Base-by-base conservation (phyloP, 2,888 invertebrate species). In the Ligdia adustata region DNA sequence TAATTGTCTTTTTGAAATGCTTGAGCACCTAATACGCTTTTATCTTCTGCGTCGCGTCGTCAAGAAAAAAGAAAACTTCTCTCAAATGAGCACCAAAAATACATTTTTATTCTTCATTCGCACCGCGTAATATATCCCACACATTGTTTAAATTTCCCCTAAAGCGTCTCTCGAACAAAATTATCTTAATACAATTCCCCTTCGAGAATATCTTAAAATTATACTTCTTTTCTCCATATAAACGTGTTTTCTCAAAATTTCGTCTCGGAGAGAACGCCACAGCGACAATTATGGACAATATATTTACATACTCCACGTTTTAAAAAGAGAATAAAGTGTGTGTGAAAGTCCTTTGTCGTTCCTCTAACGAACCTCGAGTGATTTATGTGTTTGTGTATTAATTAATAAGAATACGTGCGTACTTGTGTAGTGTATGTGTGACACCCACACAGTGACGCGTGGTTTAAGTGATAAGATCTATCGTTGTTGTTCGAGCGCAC, bases 311-410 rank as follows among this genome's bases (percentile, higher is more conserved):
- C 62, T 61, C 63, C 55, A 55, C 52, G 60, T 62, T 64, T 64
- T 62, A 64, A 64, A 64, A 62, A 60, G 52, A 49, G 52, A 59
- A 60, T 55, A 54, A 59, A 45, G 51, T 35, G 43, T 51, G 41
- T 42, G 49, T 29, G 79, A 80, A 78, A 78, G 79, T 79, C 79
- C 82, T 81, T 76, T 68, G 76, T 75, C 80, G 80, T 78, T 76
- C 69, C 73, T 82, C 82, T 90, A 89, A 89, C 87, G 89, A 90
- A 85, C 75, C 80, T 60, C 69, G 86, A 85, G 82, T 87, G 89
- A 90, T 89, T 87, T 90, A 90, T 88, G 86, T 76, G 77, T 75
- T 79, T 68, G 81, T 79, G 78, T 84, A 82, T 85, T 89, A 88
- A 88, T 89, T 89, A 89, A 89, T 88, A 87, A 82, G 82, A 78